Percentiles rank a stretch among this genome's conserved stretches.
Evolutionary conservation across 1,140 invertebrate genomes (phyloP).

Genomic region (Neodiprion lecontei): DNA sequence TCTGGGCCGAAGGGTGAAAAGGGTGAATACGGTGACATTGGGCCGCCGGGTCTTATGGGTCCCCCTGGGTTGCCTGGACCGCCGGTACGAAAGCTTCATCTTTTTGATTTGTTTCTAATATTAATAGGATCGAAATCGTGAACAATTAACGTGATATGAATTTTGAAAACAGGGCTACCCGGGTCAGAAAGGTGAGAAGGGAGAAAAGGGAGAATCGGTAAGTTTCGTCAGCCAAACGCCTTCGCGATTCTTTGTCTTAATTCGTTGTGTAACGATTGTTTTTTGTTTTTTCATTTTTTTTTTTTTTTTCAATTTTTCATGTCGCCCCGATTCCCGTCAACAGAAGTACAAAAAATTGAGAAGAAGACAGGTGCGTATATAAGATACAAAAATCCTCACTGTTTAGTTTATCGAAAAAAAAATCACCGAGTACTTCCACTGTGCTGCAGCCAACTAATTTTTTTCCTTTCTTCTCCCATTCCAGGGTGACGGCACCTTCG

Average conservation of each 20-base stretch:
- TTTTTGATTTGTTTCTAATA: constrained; percentile 31
- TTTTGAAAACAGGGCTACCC: constrained; percentile 79
- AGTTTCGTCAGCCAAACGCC: constrained; percentile 53
- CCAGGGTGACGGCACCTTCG: constrained; percentile 80
- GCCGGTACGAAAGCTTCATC: constrained; percentile 62
- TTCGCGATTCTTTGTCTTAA: constrained; percentile 21
- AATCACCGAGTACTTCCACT: not conserved
- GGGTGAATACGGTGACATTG: constrained; percentile 90
- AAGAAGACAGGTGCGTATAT: constrained; percentile 78
- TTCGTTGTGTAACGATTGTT: not conserved
- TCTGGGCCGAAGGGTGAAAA: constrained; percentile 87
- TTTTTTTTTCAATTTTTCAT: constrained; percentile 51
- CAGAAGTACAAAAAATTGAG: constrained; percentile 92
- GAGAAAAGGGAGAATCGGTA: constrained; percentile 92
- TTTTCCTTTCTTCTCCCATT: constrained; percentile 41
- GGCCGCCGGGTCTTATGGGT: constrained; percentile 85
- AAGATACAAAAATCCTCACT: not conserved
- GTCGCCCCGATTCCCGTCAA: constrained; percentile 35
- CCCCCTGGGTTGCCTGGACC: constrained; percentile 85
- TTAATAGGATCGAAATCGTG: constrained; percentile 25
- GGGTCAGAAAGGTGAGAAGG: constrained; percentile 87
- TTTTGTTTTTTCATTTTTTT: constrained; percentile 35
- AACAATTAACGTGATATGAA: constrained; percentile 20
- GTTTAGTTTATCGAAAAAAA: not conserved
- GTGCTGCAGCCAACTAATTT: constrained; percentile 42